Evolutionary conservation across 2,888 invertebrate genomes (phyloP), one percentile per base, ranked within the genome.

Genomic region (Lamellibrachia columna): DNA sequence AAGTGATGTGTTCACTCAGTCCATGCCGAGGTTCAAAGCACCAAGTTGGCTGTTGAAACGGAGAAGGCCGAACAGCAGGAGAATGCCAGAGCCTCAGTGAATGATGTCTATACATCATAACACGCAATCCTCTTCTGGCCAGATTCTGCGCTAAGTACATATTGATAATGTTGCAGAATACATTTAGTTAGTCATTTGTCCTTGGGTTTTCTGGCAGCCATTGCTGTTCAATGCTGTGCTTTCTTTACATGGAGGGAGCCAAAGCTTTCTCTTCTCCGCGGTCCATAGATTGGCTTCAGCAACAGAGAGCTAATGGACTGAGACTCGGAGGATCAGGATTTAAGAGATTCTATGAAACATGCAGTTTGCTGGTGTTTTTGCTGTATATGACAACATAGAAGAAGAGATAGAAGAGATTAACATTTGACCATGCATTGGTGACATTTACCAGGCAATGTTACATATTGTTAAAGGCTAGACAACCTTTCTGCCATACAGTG

Each of bases 91-190:
- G 3, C n/a, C 75, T 75, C 75, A n/a, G 22, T 75, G 75, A 75
- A 75, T 75, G 75, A 75, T 75, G 75, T n/a, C 75, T 75, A 6
- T 75, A n/a, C 75, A 22, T 75, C 6, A 75, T n/a, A 22, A n/a
- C 75, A 75, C 2, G 75, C 75, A 75, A 75, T 40, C 75, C 6
- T 11, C 75, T 22, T 75, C 75, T 75, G 75, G 3, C 75, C 75
- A 75, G 75, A 75, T 75, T 75, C 75, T 2, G 75, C 75, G n/a
- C 75, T 75, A 75, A 75, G 75, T 75, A 75, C 75, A 75, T 75
- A 75, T 75, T 22, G 75, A 75, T 75, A 75, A 22, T 22, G 75
- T 75, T 75, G 6, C 75, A 75, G 75, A 75, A 75, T 75, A 75
- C 75, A 75, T 75, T 75, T 75, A 3, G 75, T 75, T 75, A 22